phyloP scores from a whole-genome alignment of 2,888 invertebrate genomes.

The Meloe dianella region DNA sequence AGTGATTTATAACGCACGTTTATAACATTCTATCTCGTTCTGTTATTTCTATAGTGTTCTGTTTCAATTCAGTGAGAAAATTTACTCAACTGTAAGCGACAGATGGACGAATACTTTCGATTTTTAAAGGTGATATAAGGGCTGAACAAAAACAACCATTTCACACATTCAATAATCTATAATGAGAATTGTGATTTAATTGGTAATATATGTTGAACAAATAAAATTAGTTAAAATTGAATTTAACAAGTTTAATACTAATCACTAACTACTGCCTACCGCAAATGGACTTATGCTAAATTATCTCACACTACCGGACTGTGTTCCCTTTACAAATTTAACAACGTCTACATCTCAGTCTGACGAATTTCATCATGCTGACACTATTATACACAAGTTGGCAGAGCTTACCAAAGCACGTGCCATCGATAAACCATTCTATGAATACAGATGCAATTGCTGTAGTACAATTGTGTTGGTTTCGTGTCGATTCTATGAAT shows the following conservation, averaged over 20 bases:
- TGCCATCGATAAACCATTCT: slow-evolving; percentile 10
- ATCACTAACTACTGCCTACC: slow-evolving; percentile 33
- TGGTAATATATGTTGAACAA: too few relatives aligned
- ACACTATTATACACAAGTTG: slow-evolving; percentile 5
- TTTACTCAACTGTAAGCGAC: slow-evolving; percentile 2
- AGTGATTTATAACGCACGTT: slow-evolving; percentile 8
- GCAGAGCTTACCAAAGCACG: slow-evolving; percentile 6
- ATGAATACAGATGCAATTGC: slow-evolving; percentile 4
- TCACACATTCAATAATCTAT: not conserved
- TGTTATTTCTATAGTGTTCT: not conserved
- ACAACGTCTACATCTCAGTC: not conserved
- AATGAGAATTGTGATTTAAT: not conserved
- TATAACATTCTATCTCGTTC: not conserved
- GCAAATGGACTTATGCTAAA: slow-evolving; percentile 20
- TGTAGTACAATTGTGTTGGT: not conserved
- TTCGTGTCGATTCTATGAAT: not conserved
- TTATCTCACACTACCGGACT: not conserved
- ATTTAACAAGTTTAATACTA: slow-evolving; percentile 24
- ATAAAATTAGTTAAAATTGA: slow-evolving; percentile 19
- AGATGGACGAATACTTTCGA: not conserved
- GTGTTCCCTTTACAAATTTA: not conserved
- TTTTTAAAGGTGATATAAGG: not conserved
- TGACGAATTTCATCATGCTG: slow-evolving; percentile 9
- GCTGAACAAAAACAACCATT: not conserved
- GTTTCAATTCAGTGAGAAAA: not conserved